Evolutionary conservation across 2,113 vertebrate species (phyloP), one percentile per base, ranked within the genome.

Genomic region (Helogale parvula): DNA sequence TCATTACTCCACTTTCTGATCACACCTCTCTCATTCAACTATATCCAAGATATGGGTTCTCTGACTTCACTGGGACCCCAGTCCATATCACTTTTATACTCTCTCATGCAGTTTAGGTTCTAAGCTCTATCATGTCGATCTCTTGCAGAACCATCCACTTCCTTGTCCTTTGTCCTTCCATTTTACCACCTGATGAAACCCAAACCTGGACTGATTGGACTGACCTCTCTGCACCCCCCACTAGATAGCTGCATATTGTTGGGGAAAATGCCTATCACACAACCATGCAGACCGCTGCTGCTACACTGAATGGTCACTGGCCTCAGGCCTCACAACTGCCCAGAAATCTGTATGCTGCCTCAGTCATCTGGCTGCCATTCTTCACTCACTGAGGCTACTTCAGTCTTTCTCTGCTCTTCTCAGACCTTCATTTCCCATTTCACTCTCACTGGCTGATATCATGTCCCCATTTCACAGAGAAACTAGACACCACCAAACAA

Each of bases 101-200:
- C 35, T 47, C 25, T 21, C 74, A 69, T 45, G 38, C 14, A 81
- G 33, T 21, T 90, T 69, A 68, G 54, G 19, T 79, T 52, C 65
- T 80, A 81, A 85, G 19, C 35, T 50, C 81, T 35, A 95, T 45
- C 72, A 57, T 65, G 54, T 94, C 47, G 94, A 76, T 6, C 47
- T 88, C 77, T 93, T 60, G 21, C 52, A 88, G 47, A 19, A 95
- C 92, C 57, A 69, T 94, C 83, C 92, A 84, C 65, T 86, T 93
- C 45, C 69, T 95, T 27, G 6, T 76, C 76, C 25, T 82, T 66
- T 71, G 47, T 45, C 71, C 27, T 92, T 88, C 66, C 14, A 80
- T 66, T 80, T 82, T 25, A 94, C 23, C 2, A 35, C 45, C 33
- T 52, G 50, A 91, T 89, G 76, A 85, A 92, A 96, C 27, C 23